These are phyloP conservation scores for Varecia variegata DNA, from an alignment of 2,797 vertebrate species.

Conservation along the genomic window DNA sequence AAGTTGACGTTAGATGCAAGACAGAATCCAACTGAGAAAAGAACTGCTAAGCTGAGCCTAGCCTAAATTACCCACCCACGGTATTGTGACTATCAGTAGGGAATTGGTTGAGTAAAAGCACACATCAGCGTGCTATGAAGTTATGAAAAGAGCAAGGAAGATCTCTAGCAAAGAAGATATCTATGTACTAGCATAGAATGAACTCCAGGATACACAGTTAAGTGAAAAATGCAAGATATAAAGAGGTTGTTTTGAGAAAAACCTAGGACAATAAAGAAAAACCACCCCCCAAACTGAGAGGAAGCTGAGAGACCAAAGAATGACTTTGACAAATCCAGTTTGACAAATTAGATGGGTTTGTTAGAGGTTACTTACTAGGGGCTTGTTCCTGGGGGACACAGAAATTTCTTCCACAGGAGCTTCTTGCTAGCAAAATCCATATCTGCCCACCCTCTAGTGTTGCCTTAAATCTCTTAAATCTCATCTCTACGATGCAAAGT, in stretches of 20 bases:
- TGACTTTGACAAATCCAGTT: not conserved
- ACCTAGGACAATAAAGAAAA: not conserved
- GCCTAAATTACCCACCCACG: not conserved
- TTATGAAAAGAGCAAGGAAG: not conserved
- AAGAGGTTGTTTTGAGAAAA: not conserved
- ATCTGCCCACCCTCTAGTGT: not conserved
- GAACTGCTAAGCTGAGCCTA: not conserved
- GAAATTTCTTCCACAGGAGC: not conserved
- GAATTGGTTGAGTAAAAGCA: not conserved
- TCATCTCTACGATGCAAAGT: too few species aligned
- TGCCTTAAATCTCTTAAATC: not conserved
- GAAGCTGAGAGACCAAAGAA: not conserved
- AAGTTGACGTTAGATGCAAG: not conserved
- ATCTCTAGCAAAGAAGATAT: not conserved
- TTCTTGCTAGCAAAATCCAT: not conserved
- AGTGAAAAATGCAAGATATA: not conserved
- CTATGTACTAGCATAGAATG: not conserved
- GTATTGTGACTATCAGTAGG: not conserved
- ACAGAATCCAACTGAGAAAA: not conserved
- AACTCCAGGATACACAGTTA: not conserved
- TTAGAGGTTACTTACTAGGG: not conserved
- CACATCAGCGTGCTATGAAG: not conserved
- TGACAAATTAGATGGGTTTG: not conserved
- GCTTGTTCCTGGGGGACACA: not conserved
- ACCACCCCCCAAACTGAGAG: not conserved